Conservation (phyloP, 2,797 vertebrate genomes). For the Allobates femoralis region DNA sequence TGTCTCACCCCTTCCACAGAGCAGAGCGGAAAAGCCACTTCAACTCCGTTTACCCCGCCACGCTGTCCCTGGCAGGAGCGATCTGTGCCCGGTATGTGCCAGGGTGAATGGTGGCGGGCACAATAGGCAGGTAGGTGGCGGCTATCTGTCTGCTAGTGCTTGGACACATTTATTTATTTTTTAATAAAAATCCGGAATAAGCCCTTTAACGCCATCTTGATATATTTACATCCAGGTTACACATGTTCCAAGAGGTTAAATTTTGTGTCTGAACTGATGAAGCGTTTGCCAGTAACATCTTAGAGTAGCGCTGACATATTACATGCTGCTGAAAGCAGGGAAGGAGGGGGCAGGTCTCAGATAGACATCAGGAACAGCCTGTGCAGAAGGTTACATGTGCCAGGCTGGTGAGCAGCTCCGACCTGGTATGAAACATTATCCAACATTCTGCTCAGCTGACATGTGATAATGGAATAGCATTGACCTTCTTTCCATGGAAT, state of each 20-base stretch:
- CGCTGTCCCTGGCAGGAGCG: too few species aligned
- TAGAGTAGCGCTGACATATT: neutral
- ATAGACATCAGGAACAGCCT: constrained; percentile 9
- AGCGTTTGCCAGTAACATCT: constrained; percentile 38
- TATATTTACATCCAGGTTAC: neutral
- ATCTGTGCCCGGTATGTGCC: too few species aligned
- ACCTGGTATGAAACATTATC: constrained; percentile 15
- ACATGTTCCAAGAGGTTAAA: neutral
- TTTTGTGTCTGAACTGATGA: constrained; percentile 7
- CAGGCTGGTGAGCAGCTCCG: neutral
- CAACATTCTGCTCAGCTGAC: neutral
- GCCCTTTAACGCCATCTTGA: neutral
- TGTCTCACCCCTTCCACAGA: too few species aligned
- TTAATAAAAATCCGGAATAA: too few species aligned
- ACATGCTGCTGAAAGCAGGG: constrained; percentile 26
- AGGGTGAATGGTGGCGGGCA: too few species aligned
- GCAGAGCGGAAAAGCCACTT: too few species aligned
- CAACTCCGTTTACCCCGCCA: too few species aligned
- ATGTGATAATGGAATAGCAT: neutral
- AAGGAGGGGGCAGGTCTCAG: constrained; percentile 18
- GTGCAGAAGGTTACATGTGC: constrained; percentile 16
- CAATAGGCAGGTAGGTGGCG: too few species aligned
- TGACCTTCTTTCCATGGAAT: neutral
- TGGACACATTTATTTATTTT: too few species aligned
- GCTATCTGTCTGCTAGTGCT: too few species aligned